phyloP scores from a whole-genome alignment of 2,113 vertebrate species.

The Anoura caudifer region DNA sequence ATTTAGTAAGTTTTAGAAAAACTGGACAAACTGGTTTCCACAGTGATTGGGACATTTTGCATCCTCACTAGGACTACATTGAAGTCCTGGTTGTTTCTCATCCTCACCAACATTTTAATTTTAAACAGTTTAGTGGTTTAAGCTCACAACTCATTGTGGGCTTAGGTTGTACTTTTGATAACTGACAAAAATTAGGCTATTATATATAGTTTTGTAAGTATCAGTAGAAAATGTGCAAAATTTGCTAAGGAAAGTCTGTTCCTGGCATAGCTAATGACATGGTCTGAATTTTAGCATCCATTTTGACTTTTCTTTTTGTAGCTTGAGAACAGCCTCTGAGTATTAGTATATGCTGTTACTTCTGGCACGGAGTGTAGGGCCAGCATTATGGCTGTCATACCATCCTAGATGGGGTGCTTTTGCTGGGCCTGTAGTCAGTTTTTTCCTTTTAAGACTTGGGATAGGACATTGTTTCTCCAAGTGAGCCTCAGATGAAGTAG shows the following conservation, averaged over 20 bases:
- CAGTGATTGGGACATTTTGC: background rate
- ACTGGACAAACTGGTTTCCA: background rate
- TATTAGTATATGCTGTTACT: background rate
- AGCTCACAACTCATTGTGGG: background rate
- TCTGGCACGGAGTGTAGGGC: background rate
- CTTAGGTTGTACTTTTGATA: background rate
- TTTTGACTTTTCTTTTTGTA: background rate
- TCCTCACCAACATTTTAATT: background rate
- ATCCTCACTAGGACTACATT: background rate
- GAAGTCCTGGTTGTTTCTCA: background rate
- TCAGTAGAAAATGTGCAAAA: background rate
- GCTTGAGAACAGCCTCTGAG: background rate
- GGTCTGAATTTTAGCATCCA: background rate
- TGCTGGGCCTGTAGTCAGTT: background rate
- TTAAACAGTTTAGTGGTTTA: background rate
- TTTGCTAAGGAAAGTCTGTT: background rate
- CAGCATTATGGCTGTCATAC: background rate
- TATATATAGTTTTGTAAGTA: background rate
- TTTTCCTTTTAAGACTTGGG: background rate
- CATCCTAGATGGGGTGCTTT: background rate
- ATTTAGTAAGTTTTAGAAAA: background rate
- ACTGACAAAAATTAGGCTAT: background rate
- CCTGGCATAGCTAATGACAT: background rate
- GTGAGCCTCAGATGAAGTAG: background rate
- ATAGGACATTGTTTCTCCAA: background rate